Percentiles rank a stretch among this genome's conserved stretches.
phyloP scores from a whole-genome alignment of 2,888 invertebrate genomes.

The Cyrtodaria siliqua region DNA sequence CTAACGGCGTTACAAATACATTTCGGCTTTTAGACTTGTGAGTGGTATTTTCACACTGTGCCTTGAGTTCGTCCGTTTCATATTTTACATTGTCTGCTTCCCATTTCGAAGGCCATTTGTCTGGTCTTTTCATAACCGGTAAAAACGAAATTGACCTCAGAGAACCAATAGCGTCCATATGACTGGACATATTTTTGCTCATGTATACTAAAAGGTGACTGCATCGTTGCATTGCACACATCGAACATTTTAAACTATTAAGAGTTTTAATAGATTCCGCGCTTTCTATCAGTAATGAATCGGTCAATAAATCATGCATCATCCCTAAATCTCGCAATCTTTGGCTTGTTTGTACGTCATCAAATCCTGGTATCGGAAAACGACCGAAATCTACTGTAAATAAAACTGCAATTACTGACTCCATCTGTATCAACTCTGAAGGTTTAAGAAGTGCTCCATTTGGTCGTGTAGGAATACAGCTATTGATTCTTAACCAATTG shows the following conservation, averaged over 20 bases:
- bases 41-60: conserved; percentile 24
- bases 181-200: background rate
- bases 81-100: conserved; percentile 38
- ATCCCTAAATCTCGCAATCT: conserved; percentile 65
- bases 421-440: conserved; percentile 70
- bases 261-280: conserved; percentile 52
- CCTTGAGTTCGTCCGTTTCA: conserved; percentile 16
- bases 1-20: background rate
- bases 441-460: conserved; percentile 48
- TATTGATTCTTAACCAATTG: conserved; percentile 33
- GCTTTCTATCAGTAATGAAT: conserved; percentile 59
- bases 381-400: conserved; percentile 67
- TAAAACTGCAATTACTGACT: conserved; percentile 56
- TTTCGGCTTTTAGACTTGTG: background rate
- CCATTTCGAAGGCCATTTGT: conserved; percentile 68
- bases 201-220: conserved; percentile 30
- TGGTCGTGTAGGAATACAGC: conserved; percentile 36
- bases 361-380: conserved; percentile 61
- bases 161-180: background rate
- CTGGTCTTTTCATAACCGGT: conserved; percentile 67
- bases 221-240: conserved; percentile 18
- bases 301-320: conserved; percentile 51
- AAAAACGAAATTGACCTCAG: conserved; percentile 43
- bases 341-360: conserved; percentile 21
- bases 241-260: conserved; percentile 15